Evolutionary conservation across 2,113 vertebrate genomes (phyloP).

Genomic region (Alligator mississippiensis): DNA sequence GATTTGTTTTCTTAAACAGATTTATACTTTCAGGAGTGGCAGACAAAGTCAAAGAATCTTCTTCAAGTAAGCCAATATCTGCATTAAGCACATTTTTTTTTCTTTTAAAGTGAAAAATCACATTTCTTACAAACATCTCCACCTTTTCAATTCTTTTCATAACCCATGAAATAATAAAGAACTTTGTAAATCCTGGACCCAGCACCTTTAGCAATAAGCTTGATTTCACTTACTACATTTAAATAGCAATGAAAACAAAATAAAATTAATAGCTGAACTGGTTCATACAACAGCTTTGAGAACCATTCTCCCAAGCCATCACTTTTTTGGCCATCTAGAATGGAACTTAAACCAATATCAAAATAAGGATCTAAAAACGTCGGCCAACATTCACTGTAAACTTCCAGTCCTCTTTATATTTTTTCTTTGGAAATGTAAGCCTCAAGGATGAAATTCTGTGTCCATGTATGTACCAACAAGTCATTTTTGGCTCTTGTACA

Average conservation of each 20-base stretch:
- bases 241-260: background rate
- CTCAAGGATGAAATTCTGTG: background rate
- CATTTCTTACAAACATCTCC: background rate
- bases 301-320: background rate
- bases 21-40: background rate
- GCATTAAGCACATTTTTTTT: background rate
- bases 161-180: background rate
- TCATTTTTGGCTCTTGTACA: too few species aligned
- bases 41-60: background rate
- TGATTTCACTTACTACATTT: background rate
- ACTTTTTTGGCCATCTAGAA: background rate
- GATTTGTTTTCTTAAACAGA: background rate
- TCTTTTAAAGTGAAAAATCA: background rate
- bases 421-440: background rate
- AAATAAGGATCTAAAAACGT: background rate
- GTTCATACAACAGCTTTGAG: background rate
- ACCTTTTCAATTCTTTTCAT: background rate
- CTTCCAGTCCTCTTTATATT: background rate
- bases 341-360: background rate
- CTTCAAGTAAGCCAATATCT: background rate
- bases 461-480: too few species aligned
- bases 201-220: background rate
- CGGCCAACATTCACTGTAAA: background rate
- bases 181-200: background rate
- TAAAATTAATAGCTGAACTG: background rate